phyloP scores from a whole-genome alignment of 2,888 invertebrate species.

The Hesperia comma region DNA sequence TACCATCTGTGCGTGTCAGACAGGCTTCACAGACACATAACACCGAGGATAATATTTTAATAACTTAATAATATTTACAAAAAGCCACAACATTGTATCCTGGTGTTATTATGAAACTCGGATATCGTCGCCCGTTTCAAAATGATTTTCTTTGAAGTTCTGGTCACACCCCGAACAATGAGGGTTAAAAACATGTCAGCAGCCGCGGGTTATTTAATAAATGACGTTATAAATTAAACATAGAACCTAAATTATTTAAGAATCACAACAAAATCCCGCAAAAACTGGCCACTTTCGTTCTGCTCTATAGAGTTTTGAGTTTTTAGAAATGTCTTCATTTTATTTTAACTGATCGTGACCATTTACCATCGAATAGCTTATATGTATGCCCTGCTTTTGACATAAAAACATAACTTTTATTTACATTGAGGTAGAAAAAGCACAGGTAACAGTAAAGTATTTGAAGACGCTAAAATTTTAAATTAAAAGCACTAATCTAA shows the following conservation, averaged over 20 bases:
- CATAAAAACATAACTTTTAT: no score
- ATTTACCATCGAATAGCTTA: no score
- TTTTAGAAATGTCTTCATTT: slow-evolving; percentile 11
- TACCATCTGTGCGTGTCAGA: no score
- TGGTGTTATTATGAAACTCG: neutral
- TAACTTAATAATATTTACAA: no score
- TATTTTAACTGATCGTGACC: no score
- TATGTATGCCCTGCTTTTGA: no score
- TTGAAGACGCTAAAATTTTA: no score
- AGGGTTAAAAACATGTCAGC: slow-evolving; percentile 36
- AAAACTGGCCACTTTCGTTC: slow-evolving; percentile 46
- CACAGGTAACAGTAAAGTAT: no score
- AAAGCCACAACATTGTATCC: neutral
- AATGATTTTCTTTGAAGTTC: slow-evolving; percentile 23
- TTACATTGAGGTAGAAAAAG: no score
- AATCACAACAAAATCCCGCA: slow-evolving; percentile 51
- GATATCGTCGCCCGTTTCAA: slow-evolving; percentile 23
- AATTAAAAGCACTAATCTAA: no score
- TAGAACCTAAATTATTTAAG: slow-evolving; percentile 59
- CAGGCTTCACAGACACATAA: no score
- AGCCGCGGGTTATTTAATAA: slow-evolving; percentile 57
- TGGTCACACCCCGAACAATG: slow-evolving; percentile 35
- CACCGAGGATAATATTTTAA: no score
- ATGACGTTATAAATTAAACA: slow-evolving; percentile 74
- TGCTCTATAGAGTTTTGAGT: neutral